Conservation (phyloP, 2,888 invertebrate species). For the Agriopis aurantiaria region DNA sequence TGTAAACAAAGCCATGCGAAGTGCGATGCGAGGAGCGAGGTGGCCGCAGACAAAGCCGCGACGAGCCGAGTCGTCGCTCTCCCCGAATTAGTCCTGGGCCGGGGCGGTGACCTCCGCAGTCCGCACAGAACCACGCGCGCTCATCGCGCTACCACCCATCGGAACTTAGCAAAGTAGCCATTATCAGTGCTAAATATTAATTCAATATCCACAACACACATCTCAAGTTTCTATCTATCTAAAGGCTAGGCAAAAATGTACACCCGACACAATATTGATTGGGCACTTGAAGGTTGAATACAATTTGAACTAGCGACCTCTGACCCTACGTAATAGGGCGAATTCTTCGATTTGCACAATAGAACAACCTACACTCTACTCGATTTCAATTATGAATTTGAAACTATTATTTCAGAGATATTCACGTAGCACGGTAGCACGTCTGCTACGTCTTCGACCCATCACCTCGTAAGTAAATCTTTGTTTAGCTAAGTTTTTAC, state of each 20-base stretch:
- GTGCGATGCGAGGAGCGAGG: constrained; percentile 53
- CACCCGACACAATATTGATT: constrained; percentile 3
- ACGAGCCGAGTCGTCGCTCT: constrained; percentile 80
- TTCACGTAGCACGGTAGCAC: no score
- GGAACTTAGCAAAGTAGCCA: constrained; percentile 18
- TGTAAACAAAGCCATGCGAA: constrained; percentile 69
- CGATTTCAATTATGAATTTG: neutral
- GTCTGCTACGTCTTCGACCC: neutral
- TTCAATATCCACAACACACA: neutral
- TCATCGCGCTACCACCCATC: constrained; percentile 53
- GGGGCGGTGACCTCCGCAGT: constrained; percentile 80
- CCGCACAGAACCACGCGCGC: constrained; percentile 58
- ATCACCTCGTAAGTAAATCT: neutral
- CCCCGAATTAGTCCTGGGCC: constrained; percentile 86
- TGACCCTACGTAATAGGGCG: neutral
- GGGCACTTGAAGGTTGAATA: constrained; percentile 17
- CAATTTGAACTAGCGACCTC: constrained; percentile 14
- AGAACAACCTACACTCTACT: neutral
- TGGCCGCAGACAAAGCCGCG: constrained; percentile 79
- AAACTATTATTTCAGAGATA: neutral
- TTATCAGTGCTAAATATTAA: neutral
- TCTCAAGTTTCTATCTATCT: neutral
- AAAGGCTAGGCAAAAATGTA: neutral
- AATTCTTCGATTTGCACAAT: neutral
- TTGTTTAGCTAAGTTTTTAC: neutral